Base-by-base conservation (phyloP, 2,888 invertebrate species). In the Sphaerophoria taeniata region DNA sequence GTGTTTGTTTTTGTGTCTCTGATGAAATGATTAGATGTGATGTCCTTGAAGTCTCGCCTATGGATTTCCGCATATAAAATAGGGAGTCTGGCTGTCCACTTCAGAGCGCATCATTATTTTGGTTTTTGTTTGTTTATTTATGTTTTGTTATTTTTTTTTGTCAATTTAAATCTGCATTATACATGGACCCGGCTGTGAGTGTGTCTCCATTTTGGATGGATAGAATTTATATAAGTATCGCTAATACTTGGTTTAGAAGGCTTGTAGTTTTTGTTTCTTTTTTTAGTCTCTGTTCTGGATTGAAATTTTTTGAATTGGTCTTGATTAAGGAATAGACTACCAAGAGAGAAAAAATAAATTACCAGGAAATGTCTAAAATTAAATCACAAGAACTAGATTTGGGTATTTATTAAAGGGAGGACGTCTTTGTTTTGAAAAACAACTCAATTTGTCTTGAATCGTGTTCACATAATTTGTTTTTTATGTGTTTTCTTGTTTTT, bases 41-140 rank as follows among this genome's bases (percentile, higher is more conserved):
- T 90, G 90, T 90, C 91, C 90, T 91, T 91, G 91, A 90, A 88
- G 90, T 90, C 90, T 89, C 87, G 88, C 87, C 89, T 88, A 88
- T 88, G 87, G 89, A 90, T 91, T 91, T 91, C 90, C 90, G 90
- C 90, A 90, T 91, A 80, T 84, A 61, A 84, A 84, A 72, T 80
- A 67, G 79, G 80, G 84, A 84, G 84, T 84, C 84, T 84, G 84
- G 79, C 79, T 84, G 79, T 80, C 84, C 84, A 84, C 80, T 84
- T 79, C 79, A 72, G 24, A 24, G 36, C 14, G 65, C 71, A 81
- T 81, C 67, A 76, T 81, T 81, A 75, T 69, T 76, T 74, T 65
- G 70, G 70, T 53, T 78, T n/a, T 53, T 63, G 39, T 11, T 61
- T 63, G 14, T 31, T 63, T 45, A 47, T 5, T 47, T 14, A 33